Evolutionary conservation across 2,113 vertebrate genomes (phyloP), one percentile per base, ranked within the genome.

Genomic region (Rhinoderma darwinii): DNA sequence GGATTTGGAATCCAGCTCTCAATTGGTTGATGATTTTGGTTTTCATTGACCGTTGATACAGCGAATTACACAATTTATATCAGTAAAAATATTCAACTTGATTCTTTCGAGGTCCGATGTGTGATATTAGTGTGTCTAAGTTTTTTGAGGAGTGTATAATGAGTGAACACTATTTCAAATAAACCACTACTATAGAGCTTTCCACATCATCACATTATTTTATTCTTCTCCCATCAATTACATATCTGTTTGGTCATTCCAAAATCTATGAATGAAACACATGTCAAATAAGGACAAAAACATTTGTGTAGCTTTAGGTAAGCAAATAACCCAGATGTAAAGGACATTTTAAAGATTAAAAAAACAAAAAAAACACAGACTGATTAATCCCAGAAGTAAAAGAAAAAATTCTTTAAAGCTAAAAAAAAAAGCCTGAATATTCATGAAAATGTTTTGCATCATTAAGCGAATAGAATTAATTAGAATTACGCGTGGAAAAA

Each of bases 381-480:
- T 86, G 77, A 86, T 86, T 56, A 86, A 81, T 86, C 84, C 84
- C 84, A 80, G 25, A 43, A 86, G 76, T 59, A 73, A 81, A 70
- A n/a, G 47, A 81, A 37, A 74, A 63, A 74, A 68, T 86, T 86
- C 77, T 80, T 59, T 72, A 73, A 81, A 56, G 74, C 56, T 51
- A 88, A 86, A 50, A 47, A 50, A 47, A 88, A 50, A 6, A 84
- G 25, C 8, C 47, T 90, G 90, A 88, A 92, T 89, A 90, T 84
- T 91, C 89, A 91, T 74, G 20, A 82, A 82, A 87, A 84, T 74
- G 85, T 74, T 88, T 87, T 87, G 27, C 25, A 51, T 88, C 54
- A 3, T 11, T 87, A 68, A 72, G 90, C 87, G 90, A 91, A 91
- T 10, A 89, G 88, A 90, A 91, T 92, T 89, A 81, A 90, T 90